These are phyloP conservation scores for Callionymus lyra DNA, from an alignment of 2,113 vertebrate species.

Conservation along the genomic window DNA sequence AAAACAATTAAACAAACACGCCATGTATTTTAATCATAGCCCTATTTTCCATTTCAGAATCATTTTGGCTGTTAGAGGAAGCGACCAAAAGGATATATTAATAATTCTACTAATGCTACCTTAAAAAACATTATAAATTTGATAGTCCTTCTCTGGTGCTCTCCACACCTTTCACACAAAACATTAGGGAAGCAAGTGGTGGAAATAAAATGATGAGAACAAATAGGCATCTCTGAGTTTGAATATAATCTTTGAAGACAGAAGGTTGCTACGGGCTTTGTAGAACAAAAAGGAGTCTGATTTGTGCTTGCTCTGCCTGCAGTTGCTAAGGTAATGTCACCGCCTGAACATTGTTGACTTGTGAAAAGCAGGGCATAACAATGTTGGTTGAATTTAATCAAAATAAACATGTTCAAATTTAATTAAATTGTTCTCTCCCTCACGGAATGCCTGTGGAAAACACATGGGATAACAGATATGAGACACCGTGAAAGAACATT, in stretches of 20 bases:
- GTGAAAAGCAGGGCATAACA: constrained; percentile 29
- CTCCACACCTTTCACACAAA: not conserved
- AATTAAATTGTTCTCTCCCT: constrained; percentile 36
- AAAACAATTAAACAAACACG: too few relatives aligned
- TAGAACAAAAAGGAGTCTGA: constrained; percentile 2
- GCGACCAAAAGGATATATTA: too few relatives aligned
- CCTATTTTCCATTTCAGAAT: too few relatives aligned
- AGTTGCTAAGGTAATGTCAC: constrained; percentile 34
- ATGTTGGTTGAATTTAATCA: constrained; percentile 35
- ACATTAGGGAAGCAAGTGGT: constrained; percentile 8
- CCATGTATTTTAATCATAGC: too few relatives aligned
- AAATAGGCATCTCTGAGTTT: constrained; percentile 19
- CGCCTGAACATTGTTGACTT: constrained; percentile 34
- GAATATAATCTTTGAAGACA: constrained; percentile 18
- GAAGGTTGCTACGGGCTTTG: too few relatives aligned
- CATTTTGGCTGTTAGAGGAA: too few relatives aligned
- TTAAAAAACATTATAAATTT: too few relatives aligned
- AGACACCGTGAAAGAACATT: constrained; percentile 10
- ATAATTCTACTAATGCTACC: too few relatives aligned
- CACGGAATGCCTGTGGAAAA: constrained; percentile 35
- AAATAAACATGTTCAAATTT: constrained; percentile 36
- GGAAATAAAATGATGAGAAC: constrained; percentile 17
- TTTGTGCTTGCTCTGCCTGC: constrained; percentile 17
- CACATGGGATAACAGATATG: constrained; percentile 31
- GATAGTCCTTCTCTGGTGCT: too few relatives aligned